phyloP scores from a whole-genome alignment of 2,113 vertebrate species.

The Enhydra lutris region DNA sequence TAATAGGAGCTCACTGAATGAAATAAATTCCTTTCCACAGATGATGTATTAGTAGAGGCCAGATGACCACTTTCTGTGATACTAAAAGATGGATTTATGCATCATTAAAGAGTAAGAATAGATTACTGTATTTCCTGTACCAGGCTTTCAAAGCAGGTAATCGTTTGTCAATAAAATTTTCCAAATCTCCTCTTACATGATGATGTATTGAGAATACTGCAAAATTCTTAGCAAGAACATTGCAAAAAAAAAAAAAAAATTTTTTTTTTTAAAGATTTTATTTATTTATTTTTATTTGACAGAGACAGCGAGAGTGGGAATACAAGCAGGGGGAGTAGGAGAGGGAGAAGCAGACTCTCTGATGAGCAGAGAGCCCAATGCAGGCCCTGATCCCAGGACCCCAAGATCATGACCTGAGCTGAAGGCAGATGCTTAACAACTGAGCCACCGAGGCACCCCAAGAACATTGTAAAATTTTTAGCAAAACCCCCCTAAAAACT shows the following conservation, averaged over 20 bases:
- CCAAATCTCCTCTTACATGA: neutral
- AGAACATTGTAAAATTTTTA: neutral
- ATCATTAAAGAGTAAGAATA: neutral
- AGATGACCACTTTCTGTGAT: neutral
- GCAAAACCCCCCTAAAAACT: neutral
- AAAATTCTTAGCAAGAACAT: neutral
- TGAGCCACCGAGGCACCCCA: too few species aligned
- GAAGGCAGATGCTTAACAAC: too few species aligned
- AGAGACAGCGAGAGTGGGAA: too few species aligned
- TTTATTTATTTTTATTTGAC: too few species aligned
- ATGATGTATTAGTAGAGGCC: neutral
- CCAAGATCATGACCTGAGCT: too few species aligned
- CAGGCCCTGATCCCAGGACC: too few species aligned
- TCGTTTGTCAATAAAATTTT: conserved; percentile 13
- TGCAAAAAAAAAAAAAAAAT: neutral
- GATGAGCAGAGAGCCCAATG: too few species aligned
- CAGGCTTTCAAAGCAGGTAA: neutral
- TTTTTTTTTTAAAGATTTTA: too few species aligned
- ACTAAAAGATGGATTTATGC: neutral
- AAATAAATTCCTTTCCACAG: conserved; percentile 27
- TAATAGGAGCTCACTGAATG: neutral
- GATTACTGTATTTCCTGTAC: neutral
- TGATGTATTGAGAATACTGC: neutral
- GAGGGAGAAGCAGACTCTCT: too few species aligned
- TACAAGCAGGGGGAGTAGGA: too few species aligned